Evolutionary conservation across 2,888 invertebrate species (phyloP), one percentile per base, ranked within the genome.

Genomic region (Tribolium freemani): DNA sequence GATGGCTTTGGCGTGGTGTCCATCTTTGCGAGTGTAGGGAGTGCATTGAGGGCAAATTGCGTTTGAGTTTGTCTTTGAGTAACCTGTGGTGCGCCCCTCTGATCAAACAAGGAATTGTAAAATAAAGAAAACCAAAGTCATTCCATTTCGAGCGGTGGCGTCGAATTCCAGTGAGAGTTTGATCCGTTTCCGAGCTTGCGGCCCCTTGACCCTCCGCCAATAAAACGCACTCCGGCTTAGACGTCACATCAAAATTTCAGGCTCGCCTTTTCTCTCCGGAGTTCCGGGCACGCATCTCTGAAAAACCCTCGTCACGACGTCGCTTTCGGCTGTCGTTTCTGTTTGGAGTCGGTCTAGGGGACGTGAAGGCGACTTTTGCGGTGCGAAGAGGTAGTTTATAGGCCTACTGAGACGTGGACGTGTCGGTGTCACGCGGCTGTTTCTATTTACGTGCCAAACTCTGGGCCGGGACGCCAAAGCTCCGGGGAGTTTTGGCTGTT

Each of bases 401-500:
- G 76, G 75, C 67, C 79, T 76, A 73, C 71, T 60, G 78, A 78
- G 78, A 75, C 75, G 75, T 72, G 74, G 69, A 75, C 74, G 69
- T 77, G 74, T 72, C 74, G 64, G 68, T 75, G 73, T 73, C 75
- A 75, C 73, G 72, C 70, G 73, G 73, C 68, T 77, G 75, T 73
- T 76, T 76, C 72, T 77, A 75, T 77, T 77, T 77, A 78, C 75
- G 77, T 76, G 72, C 61, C 74, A 68, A 73, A 75, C 67, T 72
- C 66, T 56, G 69, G 56, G 56, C 58, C 54, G 69, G 56, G 57
- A 51, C 50, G 56, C 51, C 53, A 16, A 68, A 69, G 63, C 58
- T 69, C 66, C 68, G 46, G 66, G 74, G 69, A 71, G 70, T 45
- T 56, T 60, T 21, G 64, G 50, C 67, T 58, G 57, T 67, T 57